Percentiles rank a stretch among this genome's conserved stretches.
These are phyloP conservation scores for Caenorhabditis latens DNA, from an alignment of 1,140 invertebrate genomes.

Conservation along the genomic window DNA sequence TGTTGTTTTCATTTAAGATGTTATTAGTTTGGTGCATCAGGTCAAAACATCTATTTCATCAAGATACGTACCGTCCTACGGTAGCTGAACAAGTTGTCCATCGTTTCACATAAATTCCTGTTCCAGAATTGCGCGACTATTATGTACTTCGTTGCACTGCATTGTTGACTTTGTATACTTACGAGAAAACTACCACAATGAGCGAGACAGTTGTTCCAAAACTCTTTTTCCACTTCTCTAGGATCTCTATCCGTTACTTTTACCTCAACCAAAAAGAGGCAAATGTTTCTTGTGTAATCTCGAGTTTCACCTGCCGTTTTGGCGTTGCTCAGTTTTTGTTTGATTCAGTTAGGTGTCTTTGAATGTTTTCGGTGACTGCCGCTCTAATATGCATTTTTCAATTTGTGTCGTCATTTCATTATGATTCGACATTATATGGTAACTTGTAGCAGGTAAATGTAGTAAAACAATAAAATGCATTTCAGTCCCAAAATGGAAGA, in stretches of 20 bases:
- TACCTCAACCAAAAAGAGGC: background rate
- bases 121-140: too few species aligned
- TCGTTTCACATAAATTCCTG: too few species aligned
- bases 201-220: too few species aligned
- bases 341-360: background rate
- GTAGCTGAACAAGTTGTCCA: too few species aligned
- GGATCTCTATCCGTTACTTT: background rate
- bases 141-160: too few species aligned
- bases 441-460: background rate
- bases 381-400: background rate
- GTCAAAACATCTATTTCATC: too few species aligned
- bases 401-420: background rate
- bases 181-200: too few species aligned
- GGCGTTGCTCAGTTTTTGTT: background rate
- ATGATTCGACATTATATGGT: background rate
- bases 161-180: too few species aligned
- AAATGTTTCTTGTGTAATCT: background rate
- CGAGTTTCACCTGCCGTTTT: slow-evolving; percentile 26
- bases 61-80: too few species aligned
- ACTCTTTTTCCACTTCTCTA: too few species aligned
- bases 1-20: too few species aligned
- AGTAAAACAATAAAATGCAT: background rate
- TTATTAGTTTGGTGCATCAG: too few species aligned
- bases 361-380: background rate
- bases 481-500: background rate